phyloP scores from a whole-genome alignment of 2,113 vertebrate species.

The Strigops habroptila region DNA sequence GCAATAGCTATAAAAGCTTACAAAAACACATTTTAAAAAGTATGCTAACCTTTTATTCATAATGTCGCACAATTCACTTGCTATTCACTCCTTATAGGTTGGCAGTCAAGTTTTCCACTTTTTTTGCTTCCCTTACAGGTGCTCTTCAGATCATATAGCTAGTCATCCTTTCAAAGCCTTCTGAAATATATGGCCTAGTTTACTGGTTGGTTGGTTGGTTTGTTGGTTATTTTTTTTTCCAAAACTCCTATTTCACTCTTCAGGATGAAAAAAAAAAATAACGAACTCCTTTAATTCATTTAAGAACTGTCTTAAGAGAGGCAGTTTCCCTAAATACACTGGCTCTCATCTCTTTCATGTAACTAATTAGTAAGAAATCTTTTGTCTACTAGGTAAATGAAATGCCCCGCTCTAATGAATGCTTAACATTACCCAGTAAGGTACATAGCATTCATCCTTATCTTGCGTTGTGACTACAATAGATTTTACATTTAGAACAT shows the following conservation, averaged over 20 bases:
- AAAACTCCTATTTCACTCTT: neutral
- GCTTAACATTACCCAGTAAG: neutral
- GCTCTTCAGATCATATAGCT: neutral
- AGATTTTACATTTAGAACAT: neutral
- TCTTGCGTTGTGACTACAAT: neutral
- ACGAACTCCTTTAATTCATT: neutral
- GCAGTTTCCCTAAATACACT: neutral
- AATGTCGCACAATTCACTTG: neutral
- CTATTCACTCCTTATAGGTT: neutral
- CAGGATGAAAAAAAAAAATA: neutral
- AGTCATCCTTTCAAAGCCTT: neutral
- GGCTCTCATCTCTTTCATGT: neutral
- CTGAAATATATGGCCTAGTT: neutral
- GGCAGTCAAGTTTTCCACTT: neutral
- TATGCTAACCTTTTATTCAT: accelerated
- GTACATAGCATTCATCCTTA: neutral
- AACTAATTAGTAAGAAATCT: neutral
- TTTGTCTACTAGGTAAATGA: neutral
- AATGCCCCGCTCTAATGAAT: neutral
- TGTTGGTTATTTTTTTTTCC: accelerated
- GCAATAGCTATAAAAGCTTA: neutral
- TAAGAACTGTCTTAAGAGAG: neutral
- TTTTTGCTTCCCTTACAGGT: neutral
- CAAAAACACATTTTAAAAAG: neutral
- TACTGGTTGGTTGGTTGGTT: too few species aligned